Evolutionary conservation across 2,113 vertebrate species (phyloP).

Genomic region (Oryzias javanicus): DNA sequence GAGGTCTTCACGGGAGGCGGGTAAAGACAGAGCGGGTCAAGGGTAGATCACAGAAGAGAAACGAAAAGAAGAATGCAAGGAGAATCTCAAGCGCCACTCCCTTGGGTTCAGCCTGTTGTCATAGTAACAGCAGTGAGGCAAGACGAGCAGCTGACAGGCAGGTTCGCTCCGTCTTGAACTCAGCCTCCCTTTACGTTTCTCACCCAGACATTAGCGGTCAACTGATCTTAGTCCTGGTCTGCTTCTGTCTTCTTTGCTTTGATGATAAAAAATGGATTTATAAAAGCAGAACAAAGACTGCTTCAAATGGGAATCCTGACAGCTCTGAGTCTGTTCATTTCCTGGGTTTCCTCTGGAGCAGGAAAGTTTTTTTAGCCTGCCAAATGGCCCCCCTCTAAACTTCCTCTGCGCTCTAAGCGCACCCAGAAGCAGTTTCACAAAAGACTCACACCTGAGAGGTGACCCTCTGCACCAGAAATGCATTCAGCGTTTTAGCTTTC

Average conservation of each 20-base stretch:
- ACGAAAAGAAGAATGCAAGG: slow-evolving; percentile 24
- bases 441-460: background rate
- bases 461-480: background rate
- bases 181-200: slow-evolving; percentile 28
- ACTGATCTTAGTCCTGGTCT: slow-evolving; percentile 37
- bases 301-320: background rate
- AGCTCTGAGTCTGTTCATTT: background rate
- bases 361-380: slow-evolving; percentile 3
- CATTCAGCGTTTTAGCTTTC: too few species aligned
- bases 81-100: slow-evolving; percentile 47
- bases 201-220: slow-evolving; percentile 43
- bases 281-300: slow-evolving; percentile 6
- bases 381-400: slow-evolving; percentile 4
- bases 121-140: slow-evolving; percentile 75
- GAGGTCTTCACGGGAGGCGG: slow-evolving; percentile 2
- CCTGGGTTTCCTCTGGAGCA: slow-evolving; percentile 6
- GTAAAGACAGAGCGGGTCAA: slow-evolving; percentile 9
- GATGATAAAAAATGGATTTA: slow-evolving; percentile 28
- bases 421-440: background rate
- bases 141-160: slow-evolving; percentile 45
- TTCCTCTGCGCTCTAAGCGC: slow-evolving; percentile 1
- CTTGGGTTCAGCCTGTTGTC: slow-evolving; percentile 59
- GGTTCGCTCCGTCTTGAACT: slow-evolving; percentile 21
- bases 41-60: slow-evolving; percentile 13
- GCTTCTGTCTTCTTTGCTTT: slow-evolving; percentile 17